Evolutionary conservation across 2,888 invertebrate genomes (phyloP).

Genomic region (Crossocerus cetratus): DNA sequence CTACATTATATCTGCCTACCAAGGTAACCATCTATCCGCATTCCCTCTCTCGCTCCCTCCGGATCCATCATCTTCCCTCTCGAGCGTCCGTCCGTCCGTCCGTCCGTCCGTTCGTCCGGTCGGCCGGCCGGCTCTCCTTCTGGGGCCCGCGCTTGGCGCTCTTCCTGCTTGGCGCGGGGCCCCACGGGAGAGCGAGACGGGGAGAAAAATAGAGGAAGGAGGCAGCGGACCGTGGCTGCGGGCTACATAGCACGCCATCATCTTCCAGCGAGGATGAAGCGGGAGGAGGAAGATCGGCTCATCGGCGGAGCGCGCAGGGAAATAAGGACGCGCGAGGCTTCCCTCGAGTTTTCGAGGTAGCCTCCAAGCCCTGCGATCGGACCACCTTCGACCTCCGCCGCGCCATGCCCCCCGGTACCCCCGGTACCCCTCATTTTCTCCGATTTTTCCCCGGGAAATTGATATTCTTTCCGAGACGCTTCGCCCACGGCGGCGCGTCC

Average conservation of each 20-base stretch:
- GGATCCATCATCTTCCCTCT: slow-evolving; percentile 55
- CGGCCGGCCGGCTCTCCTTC: slow-evolving; percentile 36
- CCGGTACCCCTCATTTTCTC: neutral
- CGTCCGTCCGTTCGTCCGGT: no score
- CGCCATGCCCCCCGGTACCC: slow-evolving; percentile 16
- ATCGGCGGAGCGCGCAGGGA: slow-evolving; percentile 25
- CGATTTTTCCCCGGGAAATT: slow-evolving; percentile 1
- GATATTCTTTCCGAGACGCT: slow-evolving; percentile 5
- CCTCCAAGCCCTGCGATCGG: slow-evolving; percentile 36
- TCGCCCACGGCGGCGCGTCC: neutral
- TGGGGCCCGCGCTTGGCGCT: slow-evolving; percentile 29
- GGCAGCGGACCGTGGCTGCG: slow-evolving; percentile 53
- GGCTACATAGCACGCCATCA: slow-evolving; percentile 57
- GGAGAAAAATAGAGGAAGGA: slow-evolving; percentile 37
- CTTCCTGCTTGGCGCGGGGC: no score
- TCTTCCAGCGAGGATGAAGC: slow-evolving; percentile 47
- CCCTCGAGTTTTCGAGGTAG: slow-evolving; percentile 53
- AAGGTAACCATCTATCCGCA: slow-evolving; percentile 68
- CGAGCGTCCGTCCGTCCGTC: no score
- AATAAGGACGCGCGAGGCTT: slow-evolving; percentile 41
- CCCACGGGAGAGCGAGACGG: slow-evolving; percentile 23
- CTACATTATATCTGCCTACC: slow-evolving; percentile 75
- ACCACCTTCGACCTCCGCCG: slow-evolving; percentile 44
- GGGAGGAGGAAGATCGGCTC: slow-evolving; percentile 23
- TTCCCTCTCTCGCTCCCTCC: slow-evolving; percentile 41